Conservation (phyloP, 2,797 vertebrate genomes). For the Cynopterus sphinx region DNA sequence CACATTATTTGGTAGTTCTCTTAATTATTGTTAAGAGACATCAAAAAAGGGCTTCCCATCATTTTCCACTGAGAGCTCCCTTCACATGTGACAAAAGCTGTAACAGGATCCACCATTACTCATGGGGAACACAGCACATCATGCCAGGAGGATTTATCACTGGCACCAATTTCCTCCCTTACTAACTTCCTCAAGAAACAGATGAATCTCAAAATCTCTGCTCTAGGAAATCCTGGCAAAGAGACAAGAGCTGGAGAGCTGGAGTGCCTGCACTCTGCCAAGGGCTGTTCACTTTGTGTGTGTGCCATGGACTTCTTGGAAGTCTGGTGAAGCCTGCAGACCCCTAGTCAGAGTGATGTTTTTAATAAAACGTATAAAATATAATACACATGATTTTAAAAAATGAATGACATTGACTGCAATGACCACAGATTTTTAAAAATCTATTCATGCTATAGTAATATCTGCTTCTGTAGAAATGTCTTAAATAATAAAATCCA, state of each 20-base stretch:
- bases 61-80: not conserved
- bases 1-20: not conserved
- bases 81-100: not conserved
- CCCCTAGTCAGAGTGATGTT: not conserved
- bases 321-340: not conserved
- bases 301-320: not conserved
- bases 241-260: not conserved
- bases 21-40: not conserved
- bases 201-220: not conserved
- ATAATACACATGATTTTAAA: not conserved
- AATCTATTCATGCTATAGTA: not conserved
- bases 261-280: not conserved
- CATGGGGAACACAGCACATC: too few species aligned
- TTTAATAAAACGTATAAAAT: not conserved
- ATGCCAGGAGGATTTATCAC: not conserved
- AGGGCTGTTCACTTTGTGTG: not conserved
- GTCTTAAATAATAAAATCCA: not conserved
- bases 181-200: not conserved
- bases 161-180: not conserved
- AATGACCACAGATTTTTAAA: not conserved
- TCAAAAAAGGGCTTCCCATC: not conserved
- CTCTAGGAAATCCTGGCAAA: not conserved
- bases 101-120: not conserved
- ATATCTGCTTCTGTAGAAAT: not conserved
- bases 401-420: not conserved